These are phyloP conservation scores for Phataginus tetradactyla DNA, from an alignment of 2,797 vertebrate genomes.

Conservation along the genomic window DNA sequence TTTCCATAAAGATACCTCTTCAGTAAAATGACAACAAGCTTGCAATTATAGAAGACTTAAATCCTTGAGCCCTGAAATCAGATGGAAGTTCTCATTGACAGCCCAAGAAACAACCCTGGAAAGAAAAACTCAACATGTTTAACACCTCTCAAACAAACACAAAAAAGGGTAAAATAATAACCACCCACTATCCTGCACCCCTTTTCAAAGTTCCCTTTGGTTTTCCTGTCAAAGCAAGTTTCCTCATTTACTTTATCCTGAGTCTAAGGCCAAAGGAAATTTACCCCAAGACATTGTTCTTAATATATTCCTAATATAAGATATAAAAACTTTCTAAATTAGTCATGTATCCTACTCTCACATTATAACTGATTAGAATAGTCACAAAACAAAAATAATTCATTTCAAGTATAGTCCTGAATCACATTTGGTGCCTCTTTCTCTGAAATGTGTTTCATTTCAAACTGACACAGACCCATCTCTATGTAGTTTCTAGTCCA, in stretches of 20 bases:
- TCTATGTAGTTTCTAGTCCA: background rate
- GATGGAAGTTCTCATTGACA: background rate
- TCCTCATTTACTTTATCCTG: background rate
- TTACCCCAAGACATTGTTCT: background rate
- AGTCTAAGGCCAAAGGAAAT: background rate
- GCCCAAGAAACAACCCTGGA: background rate
- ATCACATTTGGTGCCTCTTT: background rate
- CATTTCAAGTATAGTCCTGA: background rate
- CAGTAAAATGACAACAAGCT: slow-evolving; percentile 16
- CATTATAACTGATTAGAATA: background rate
- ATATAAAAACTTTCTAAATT: background rate
- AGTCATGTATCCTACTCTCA: background rate
- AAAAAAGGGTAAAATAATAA: background rate
- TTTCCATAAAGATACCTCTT: background rate
- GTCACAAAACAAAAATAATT: background rate
- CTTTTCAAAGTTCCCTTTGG: no score
- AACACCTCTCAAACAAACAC: background rate
- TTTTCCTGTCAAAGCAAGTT: background rate
- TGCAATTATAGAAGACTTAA: background rate
- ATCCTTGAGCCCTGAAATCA: background rate
- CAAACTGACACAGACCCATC: background rate
- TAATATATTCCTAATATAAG: background rate
- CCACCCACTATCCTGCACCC: background rate
- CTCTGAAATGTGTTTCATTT: background rate
- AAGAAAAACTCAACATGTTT: background rate